Percentiles rank a stretch among this genome's conserved stretches.
These are phyloP conservation scores for Oreohelix idahoensis DNA, from an alignment of 1,140 invertebrate genomes.

Conservation along the genomic window DNA sequence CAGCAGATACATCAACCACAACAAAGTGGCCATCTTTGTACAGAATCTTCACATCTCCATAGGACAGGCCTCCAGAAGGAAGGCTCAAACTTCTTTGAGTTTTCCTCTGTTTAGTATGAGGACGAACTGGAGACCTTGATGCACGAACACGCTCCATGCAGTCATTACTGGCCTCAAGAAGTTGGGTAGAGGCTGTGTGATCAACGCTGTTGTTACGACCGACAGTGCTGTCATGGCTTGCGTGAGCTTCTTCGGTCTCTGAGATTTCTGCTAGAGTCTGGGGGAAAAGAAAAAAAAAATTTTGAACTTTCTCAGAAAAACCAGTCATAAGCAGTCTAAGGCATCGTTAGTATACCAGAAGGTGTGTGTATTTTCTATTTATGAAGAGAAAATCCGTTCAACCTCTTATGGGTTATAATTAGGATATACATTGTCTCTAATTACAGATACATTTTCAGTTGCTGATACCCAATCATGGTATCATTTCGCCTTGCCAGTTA, in stretches of 20 bases:
- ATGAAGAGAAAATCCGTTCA: too few relatives aligned
- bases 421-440: too few relatives aligned
- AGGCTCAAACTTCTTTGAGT: constrained; percentile 54
- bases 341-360: too few relatives aligned
- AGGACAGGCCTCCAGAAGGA: constrained; percentile 52
- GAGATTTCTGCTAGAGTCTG: constrained; percentile 60
- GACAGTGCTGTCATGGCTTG: constrained; percentile 24
- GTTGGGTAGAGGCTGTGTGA: background rate
- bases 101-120: background rate
- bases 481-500: too few relatives aligned
- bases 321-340: too few relatives aligned
- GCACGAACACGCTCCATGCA: constrained; percentile 14
- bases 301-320: too few relatives aligned
- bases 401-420: too few relatives aligned
- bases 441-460: too few relatives aligned
- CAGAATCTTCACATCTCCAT: constrained; percentile 51
- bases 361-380: too few relatives aligned
- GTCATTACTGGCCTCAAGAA: constrained; percentile 33
- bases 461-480: too few relatives aligned
- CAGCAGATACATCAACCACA: constrained; percentile 31
- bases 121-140: constrained; percentile 22
- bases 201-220: constrained; percentile 18
- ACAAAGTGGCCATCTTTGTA: constrained; percentile 61
- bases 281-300: constrained; percentile 22
- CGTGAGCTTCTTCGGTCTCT: constrained; percentile 50